phyloP scores from a whole-genome alignment of 2,888 invertebrate species.

The Lingula anatina region DNA sequence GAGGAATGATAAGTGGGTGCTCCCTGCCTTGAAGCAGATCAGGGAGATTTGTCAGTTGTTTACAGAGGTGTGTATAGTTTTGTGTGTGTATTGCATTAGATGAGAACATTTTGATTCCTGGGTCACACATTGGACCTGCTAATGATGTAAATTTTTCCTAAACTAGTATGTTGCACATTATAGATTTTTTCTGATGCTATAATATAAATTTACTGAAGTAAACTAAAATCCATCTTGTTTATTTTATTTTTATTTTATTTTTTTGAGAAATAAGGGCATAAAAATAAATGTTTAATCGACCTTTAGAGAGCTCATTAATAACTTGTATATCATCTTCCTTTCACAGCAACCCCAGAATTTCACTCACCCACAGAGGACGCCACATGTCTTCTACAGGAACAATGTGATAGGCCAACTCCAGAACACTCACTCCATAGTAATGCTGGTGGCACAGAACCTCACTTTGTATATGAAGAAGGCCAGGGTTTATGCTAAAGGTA shows the following conservation, averaged over 20 bases:
- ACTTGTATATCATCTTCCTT: not conserved
- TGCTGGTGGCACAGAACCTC: conserved; percentile 87
- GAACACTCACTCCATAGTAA: conserved; percentile 85
- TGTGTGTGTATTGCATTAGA: not conserved
- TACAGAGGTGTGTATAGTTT: conserved; percentile 57
- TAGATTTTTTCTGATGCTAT: no score
- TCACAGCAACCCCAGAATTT: conserved; percentile 49
- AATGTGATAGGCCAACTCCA: conserved; percentile 86
- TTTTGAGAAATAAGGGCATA: no score
- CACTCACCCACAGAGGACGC: conserved; percentile 41
- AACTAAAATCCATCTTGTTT: no score
- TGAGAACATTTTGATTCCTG: not conserved
- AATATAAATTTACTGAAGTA: no score
- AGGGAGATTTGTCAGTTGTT: conserved; percentile 92
- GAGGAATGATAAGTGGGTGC: conserved; percentile 72
- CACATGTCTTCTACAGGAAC: conserved; percentile 56
- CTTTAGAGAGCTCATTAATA: no score
- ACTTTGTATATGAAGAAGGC: conserved; percentile 82
- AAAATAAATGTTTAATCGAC: no score
- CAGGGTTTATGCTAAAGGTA: conserved; percentile 60
- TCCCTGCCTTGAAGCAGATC: conserved; percentile 92
- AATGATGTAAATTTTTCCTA: no score
- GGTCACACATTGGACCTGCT: no score
- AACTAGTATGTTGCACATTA: no score
- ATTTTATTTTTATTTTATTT: no score